Evolutionary conservation across 1,140 invertebrate species (phyloP).

Genomic region (Trichonephila inaurata): DNA sequence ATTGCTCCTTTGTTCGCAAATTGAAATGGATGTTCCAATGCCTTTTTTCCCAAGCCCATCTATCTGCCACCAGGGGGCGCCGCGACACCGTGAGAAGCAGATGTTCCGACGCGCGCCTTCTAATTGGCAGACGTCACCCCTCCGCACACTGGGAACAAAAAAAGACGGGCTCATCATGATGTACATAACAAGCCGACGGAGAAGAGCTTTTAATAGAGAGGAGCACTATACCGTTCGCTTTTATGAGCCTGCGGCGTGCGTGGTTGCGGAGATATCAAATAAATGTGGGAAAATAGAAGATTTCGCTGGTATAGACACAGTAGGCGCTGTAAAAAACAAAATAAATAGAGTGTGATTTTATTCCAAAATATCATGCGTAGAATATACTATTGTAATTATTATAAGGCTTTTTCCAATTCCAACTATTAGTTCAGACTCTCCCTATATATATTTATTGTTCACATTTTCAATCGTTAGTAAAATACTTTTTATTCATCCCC

Average conservation of each 20-base stretch:
- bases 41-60: background rate
- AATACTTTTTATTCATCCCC: no score
- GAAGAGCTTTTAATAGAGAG: background rate
- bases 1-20: background rate
- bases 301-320: background rate
- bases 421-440: no score
- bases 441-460: no score
- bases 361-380: no score
- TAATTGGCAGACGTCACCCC: background rate
- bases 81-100: slow-evolving; percentile 33
- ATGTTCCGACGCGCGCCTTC: slow-evolving; percentile 11
- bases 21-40: background rate
- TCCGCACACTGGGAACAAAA: background rate
- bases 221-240: background rate
- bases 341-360: no score
- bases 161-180: background rate
- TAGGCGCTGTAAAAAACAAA: no score
- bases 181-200: slow-evolving; percentile 1
- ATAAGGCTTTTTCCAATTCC: no score
- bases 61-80: slow-evolving; percentile 9
- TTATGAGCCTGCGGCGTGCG: background rate
- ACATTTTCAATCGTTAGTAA: no score
- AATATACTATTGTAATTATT: no score
- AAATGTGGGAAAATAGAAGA: background rate
- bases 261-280: background rate